phyloP scores from a whole-genome alignment of 2,797 vertebrate genomes.

The Halcyon badia region DNA sequence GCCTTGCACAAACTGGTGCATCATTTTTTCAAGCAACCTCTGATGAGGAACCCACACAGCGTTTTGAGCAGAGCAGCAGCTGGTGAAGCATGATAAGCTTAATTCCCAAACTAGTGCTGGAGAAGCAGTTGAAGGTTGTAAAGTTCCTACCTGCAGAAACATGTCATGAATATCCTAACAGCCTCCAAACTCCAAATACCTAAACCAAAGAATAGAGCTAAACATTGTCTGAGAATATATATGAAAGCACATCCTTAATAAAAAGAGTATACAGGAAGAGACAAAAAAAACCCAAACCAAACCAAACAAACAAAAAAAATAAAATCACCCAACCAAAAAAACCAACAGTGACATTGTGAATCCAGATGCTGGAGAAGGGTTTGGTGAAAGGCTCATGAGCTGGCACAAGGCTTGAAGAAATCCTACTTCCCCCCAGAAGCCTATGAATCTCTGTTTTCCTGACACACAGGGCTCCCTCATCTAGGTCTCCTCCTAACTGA shows the following conservation, averaged over 20 bases:
- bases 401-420: neutral
- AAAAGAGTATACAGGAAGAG: neutral
- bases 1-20: neutral
- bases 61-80: neutral
- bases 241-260: neutral
- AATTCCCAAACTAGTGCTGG: neutral
- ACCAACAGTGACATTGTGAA: neutral
- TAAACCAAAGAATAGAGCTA: neutral
- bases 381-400: neutral
- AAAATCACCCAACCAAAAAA: too few species aligned
- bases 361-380: neutral
- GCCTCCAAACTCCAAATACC: neutral
- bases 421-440: neutral
- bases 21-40: neutral
- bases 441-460: neutral
- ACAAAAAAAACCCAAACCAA: neutral
- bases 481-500: neutral
- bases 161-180: neutral
- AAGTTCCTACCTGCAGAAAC: neutral
- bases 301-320: too few species aligned
- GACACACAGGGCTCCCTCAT: neutral
- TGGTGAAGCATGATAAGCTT: neutral
- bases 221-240: neutral
- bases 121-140: neutral
- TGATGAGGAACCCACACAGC: accelerated